Conservation (phyloP, 2,797 vertebrate species). For the Hyperoplus lanceolatus region DNA sequence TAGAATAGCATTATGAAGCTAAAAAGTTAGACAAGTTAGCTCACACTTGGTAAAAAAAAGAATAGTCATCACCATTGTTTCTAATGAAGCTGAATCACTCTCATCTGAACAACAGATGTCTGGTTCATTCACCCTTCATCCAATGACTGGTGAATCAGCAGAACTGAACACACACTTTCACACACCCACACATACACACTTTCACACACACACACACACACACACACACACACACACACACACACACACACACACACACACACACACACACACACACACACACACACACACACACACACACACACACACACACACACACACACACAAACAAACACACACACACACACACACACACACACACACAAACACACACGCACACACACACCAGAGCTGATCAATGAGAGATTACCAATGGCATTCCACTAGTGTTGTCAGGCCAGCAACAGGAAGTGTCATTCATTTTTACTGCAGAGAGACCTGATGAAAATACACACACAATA, state of each 20-base stretch:
- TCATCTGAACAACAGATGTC: conserved; percentile 3
- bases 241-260: conserved; percentile 15
- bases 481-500: not conserved
- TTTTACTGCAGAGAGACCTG: not conserved
- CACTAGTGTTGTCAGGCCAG: conserved; percentile 5
- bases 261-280: conserved; percentile 15
- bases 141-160: conserved; percentile 38
- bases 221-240: not conserved
- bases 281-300: conserved; percentile 12
- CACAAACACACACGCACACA: conserved; percentile 9
- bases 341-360: not conserved
- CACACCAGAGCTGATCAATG: conserved; percentile 9
- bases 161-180: conserved; percentile 15
- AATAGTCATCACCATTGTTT: not conserved
- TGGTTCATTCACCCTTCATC: not conserved
- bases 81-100: conserved; percentile 27
- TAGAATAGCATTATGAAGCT: not conserved
- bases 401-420: conserved; percentile 17
- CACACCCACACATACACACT: conserved; percentile 7
- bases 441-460: conserved; percentile 31
- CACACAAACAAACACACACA: not conserved
- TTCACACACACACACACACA: conserved; percentile 2
- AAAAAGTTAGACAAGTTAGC: not conserved
- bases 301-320: conserved; percentile 14
- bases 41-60: not conserved